These are phyloP conservation scores for Remorina albescens DNA, from an alignment of 2,797 vertebrate genomes.

Conservation along the genomic window DNA sequence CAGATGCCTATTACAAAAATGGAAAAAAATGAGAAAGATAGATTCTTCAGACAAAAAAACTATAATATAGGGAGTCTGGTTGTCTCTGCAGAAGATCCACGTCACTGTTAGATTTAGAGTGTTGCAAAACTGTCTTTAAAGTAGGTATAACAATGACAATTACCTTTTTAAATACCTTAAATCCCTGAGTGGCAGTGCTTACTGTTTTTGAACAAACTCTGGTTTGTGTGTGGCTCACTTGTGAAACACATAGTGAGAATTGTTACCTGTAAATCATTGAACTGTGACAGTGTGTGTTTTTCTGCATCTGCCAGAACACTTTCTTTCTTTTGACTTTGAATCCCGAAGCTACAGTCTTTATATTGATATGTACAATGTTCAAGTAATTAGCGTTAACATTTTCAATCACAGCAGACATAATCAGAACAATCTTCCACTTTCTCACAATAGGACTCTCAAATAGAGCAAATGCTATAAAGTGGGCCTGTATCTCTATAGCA, in stretches of 20 bases:
- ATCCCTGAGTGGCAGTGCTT: conserved; percentile 5
- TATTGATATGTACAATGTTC: conserved; percentile 7
- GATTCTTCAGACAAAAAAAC: conserved; percentile 9
- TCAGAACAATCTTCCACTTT: conserved; percentile 12
- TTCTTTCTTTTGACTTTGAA: conserved; percentile 6
- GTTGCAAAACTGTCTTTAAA: conserved; percentile 3
- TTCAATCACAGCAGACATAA: conserved; percentile 23
- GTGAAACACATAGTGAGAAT: neutral
- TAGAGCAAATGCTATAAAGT: too few relatives aligned
- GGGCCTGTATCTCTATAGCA: too few relatives aligned
- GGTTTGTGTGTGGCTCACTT: conserved; percentile 12
- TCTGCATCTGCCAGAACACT: neutral
- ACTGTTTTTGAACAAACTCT: conserved; percentile 6
- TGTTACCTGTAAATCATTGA: neutral
- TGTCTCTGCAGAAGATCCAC: conserved; percentile 9
- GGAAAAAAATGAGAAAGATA: neutral
- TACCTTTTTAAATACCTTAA: conserved; percentile 16
- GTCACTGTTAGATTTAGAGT: conserved; percentile 20
- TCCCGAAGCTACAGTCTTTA: neutral
- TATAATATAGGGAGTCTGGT: conserved; percentile 4
- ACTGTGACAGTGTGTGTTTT: conserved; percentile 6
- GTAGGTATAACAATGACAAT: neutral
- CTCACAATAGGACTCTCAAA: neutral
- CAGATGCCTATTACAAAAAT: neutral
- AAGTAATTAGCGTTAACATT: conserved; percentile 16